Base-by-base conservation (phyloP, 2,797 vertebrate species). In the Steatocranus sp. region DNA sequence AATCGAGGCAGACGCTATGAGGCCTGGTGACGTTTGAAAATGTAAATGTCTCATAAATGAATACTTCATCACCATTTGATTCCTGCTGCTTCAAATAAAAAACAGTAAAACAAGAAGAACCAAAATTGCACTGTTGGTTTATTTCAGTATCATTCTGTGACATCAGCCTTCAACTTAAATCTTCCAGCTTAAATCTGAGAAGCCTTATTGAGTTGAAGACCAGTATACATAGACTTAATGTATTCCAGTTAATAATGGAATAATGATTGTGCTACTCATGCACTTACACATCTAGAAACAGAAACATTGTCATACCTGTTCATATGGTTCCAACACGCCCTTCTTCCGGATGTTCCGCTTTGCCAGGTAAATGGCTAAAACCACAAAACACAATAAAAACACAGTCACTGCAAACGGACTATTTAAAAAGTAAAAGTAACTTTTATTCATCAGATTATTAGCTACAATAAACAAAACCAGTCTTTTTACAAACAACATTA, bases 341-440 rank as follows among this genome's bases (percentile, higher is more conserved):
- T 98, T 99, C 93, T 98, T 99, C 73, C 98, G 97, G 77, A 99
- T 99, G 94, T 98, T 99, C 91, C 97, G 97, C 96, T 99, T 99
- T 51, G 97, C 97, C 79, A 99, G 92, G 89, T 99, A 99, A 92
- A 99, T 98, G 76, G 98, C 98, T 99, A 43, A 6, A 83, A 83
- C 46, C 38, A 86, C 15, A 86, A 30, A 66, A 2, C 54, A 58
- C 23, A 63, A 12, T 23, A 68, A 23, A 41, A 25, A 12, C 58
- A 63, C 15, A 56, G 15, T 32, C 58, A 18, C 4, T 18, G 17
- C 17, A n/a, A 49, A 49, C 17, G 1, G 3, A 41, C 34, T 32
- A 32, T 36, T 36, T 36, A 36, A 32, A 32, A 32, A 32, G 8
- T 32, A 56, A 41, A 36, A 41, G 36, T 66, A 15, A 15, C 8